phyloP scores from a whole-genome alignment of 2,113 vertebrate genomes.

The Cryptoleucopteryx plumbea region DNA sequence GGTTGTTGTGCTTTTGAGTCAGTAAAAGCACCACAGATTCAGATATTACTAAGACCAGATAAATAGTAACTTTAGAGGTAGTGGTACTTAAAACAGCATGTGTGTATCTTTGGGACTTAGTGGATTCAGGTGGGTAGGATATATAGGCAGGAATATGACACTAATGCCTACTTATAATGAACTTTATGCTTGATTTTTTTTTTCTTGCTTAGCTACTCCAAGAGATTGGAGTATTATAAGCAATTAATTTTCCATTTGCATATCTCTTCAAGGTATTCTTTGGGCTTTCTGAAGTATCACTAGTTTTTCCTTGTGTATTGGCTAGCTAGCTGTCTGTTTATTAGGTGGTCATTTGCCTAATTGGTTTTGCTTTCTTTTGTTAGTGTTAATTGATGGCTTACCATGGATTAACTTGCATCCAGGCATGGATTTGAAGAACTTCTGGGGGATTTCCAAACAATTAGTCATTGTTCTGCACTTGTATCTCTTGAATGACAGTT shows the following conservation, averaged over 20 bases:
- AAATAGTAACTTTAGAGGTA: background rate
- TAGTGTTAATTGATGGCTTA: background rate
- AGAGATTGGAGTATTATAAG: background rate
- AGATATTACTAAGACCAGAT: background rate
- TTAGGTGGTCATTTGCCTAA: background rate
- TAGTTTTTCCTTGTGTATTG: background rate
- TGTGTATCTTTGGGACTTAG: background rate
- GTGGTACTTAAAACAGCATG: background rate
- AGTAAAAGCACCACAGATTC: background rate
- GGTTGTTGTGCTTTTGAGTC: background rate
- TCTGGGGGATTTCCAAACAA: background rate
- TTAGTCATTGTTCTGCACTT: background rate
- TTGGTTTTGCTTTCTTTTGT: background rate
- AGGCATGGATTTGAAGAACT: background rate
- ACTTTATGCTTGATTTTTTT: background rate
- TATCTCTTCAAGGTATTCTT: background rate
- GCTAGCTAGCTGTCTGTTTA: background rate
- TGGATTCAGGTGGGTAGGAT: background rate
- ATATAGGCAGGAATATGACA: background rate
- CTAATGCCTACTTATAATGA: background rate
- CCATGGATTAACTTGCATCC: background rate
- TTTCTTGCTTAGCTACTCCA: background rate
- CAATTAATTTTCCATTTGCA: background rate
- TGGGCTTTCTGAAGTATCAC: background rate
- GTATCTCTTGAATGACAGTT: background rate